Evolutionary conservation across 2,797 vertebrate genomes (phyloP).

Genomic region (Tapirus indicus): DNA sequence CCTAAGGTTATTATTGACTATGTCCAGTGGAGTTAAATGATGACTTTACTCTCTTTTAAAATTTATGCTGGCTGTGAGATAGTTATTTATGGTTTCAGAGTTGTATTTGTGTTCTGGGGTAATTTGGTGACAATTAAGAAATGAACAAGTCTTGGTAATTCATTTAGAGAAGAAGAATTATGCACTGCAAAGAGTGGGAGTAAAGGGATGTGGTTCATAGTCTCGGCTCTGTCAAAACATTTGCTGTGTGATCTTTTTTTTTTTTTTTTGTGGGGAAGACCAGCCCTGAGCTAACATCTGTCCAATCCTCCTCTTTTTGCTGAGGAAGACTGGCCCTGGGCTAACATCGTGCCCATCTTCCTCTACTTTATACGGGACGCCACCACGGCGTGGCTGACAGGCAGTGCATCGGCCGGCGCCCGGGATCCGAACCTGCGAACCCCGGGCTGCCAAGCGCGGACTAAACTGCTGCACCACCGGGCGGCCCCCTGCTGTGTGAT

Average conservation of each 20-base stretch:
- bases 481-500: neutral
- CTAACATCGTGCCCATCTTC: too few relatives aligned
- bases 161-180: slow-evolving; percentile 22
- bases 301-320: too few relatives aligned
- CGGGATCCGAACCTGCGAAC: too few relatives aligned
- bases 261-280: too few relatives aligned
- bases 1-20: neutral
- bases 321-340: too few relatives aligned
- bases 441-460: too few relatives aligned
- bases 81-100: slow-evolving; percentile 47
- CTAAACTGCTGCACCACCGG: too few relatives aligned
- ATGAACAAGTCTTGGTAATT: slow-evolving; percentile 5
- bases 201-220: neutral
- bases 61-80: neutral
- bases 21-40: neutral
- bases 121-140: slow-evolving; percentile 32
- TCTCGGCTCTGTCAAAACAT: slow-evolving; percentile 26
- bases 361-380: too few relatives aligned
- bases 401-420: too few relatives aligned
- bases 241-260: neutral
- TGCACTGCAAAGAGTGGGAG: neutral
- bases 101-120: slow-evolving; percentile 23
- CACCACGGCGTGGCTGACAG: too few relatives aligned
- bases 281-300: too few relatives aligned
- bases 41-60: slow-evolving; percentile 11